phyloP scores from a whole-genome alignment of 2,113 vertebrate genomes.

The Terrapene triunguis region DNA sequence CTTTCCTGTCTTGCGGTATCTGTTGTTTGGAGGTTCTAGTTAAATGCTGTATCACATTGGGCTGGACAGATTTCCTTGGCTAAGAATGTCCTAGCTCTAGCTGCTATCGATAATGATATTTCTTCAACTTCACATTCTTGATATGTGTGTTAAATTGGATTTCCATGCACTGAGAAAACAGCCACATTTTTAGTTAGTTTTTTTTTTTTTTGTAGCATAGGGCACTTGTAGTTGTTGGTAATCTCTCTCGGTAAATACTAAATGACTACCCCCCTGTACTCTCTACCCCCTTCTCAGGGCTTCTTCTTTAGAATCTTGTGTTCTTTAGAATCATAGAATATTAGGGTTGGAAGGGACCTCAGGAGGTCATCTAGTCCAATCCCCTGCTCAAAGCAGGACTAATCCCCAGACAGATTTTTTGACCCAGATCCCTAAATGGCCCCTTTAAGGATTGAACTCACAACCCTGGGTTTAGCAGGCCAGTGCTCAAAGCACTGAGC shows the following conservation, averaged over 20 bases:
- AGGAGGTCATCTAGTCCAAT: too few species aligned
- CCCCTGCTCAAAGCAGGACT: too few species aligned
- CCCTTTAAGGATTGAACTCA: too few species aligned
- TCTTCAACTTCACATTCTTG: neutral
- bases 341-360: too few species aligned
- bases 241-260: neutral
- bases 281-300: neutral
- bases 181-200: neutral
- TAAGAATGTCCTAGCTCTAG: neutral
- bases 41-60: neutral
- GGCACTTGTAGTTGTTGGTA: fast-evolving
- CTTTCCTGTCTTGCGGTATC: neutral
- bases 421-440: too few species aligned
- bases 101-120: neutral
- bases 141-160: neutral
- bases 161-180: neutral
- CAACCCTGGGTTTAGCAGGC: too few species aligned
- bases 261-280: neutral
- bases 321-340: too few species aligned
- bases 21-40: neutral
- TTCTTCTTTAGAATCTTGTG: neutral
- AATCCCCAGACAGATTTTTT: too few species aligned
- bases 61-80: neutral
- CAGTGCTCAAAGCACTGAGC: too few species aligned
- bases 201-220: neutral